A percentile compares a stretch with the other conserved stretches of the same genome.
Evolutionary conservation across 2,797 vertebrate species (phyloP).

Genomic region (Cyprinella venusta): DNA sequence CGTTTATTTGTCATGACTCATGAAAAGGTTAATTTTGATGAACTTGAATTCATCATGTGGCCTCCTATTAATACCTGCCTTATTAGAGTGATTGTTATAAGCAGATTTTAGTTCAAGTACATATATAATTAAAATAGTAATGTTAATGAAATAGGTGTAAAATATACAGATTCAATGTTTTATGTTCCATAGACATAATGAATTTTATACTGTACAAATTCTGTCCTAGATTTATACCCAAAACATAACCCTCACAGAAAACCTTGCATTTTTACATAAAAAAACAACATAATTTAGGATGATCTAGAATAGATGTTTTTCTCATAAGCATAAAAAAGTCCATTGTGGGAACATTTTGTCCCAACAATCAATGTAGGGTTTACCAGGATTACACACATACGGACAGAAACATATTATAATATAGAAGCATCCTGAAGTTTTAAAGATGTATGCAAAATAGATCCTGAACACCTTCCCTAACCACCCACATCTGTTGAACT

Average conservation of each 20-base stretch:
- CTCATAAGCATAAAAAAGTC: neutral
- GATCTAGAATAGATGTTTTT: neutral
- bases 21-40: neutral
- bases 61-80: neutral
- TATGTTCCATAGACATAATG: neutral
- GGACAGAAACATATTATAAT: neutral
- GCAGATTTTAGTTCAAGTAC: neutral
- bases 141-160: neutral
- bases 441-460: slow-evolving; percentile 25
- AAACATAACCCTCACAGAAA: neutral
- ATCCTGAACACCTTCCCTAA: neutral
- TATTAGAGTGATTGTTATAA: neutral
- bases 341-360: too few species aligned
- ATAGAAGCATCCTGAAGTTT: neutral
- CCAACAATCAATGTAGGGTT: too few species aligned
- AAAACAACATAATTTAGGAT: neutral
- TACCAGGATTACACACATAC: too few species aligned
- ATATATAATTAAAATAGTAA: neutral
- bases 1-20: neutral
- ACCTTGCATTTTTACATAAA: neutral
- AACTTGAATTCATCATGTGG: slow-evolving; percentile 3
- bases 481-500: slow-evolving; percentile 42
- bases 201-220: neutral
- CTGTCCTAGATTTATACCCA: neutral
- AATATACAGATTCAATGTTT: neutral